These are phyloP conservation scores for Laupala kohalensis DNA, from an alignment of 1,140 invertebrate genomes.

Conservation along the genomic window DNA sequence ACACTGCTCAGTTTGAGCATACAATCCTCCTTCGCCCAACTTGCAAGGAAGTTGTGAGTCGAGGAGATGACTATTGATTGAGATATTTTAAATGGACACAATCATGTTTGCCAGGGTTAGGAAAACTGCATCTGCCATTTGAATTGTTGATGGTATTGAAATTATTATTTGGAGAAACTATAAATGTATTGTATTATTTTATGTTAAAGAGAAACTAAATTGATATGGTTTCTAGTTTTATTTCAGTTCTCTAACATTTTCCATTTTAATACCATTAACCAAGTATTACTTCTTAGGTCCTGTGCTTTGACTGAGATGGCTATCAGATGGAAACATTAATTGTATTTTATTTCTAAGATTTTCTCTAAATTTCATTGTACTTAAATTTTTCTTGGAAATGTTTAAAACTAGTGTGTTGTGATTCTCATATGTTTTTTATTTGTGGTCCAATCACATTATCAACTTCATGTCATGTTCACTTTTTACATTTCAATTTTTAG, in stretches of 20 bases:
- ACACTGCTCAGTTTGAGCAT: slow-evolving; percentile 99
- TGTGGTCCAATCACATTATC: too few species aligned
- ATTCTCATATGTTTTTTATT: background rate
- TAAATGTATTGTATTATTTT: background rate
- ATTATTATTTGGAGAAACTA: too few species aligned
- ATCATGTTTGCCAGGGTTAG: too few species aligned
- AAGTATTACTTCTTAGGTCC: background rate
- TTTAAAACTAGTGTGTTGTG: background rate
- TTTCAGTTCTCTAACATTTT: background rate
- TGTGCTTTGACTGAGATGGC: too few species aligned
- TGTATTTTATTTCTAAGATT: background rate
- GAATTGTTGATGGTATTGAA: too few species aligned
- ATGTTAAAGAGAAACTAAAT: background rate
- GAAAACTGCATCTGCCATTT: too few species aligned
- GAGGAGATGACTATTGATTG: slow-evolving; percentile 86
- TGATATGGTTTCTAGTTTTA: background rate
- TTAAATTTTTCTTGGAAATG: background rate
- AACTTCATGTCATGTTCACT: background rate
- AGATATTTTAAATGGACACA: background rate
- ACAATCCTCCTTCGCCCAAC: slow-evolving; percentile 94
- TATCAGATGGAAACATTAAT: background rate
- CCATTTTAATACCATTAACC: background rate
- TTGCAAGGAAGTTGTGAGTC: slow-evolving; percentile 94
- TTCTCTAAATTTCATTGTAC: background rate
- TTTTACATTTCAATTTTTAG: background rate